Conservation (phyloP, 2,797 vertebrate species). For the Rhabdophis nuchalis region DNA sequence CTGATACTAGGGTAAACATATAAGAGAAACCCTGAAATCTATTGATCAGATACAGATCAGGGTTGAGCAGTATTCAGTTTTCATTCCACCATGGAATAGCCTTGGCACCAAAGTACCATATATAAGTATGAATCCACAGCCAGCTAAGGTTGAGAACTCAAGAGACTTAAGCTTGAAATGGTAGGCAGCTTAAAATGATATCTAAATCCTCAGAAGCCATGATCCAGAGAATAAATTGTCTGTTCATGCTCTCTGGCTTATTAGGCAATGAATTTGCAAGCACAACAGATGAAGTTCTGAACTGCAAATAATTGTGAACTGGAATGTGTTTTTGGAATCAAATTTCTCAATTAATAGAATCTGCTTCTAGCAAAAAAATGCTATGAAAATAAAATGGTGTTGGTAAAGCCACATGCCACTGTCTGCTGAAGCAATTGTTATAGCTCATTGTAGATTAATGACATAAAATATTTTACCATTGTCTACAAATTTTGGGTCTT, state of each 20-base stretch:
- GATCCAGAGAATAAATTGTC: background rate
- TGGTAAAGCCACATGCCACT: slow-evolving; percentile 3
- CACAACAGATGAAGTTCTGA: background rate
- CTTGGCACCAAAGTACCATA: background rate
- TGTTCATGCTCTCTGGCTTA: background rate
- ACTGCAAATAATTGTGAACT: background rate
- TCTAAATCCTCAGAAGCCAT: background rate
- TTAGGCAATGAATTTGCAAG: background rate
- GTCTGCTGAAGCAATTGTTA: background rate
- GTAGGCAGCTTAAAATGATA: background rate
- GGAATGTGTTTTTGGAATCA: background rate
- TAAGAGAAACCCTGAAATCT: background rate
- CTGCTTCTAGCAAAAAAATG: slow-evolving; percentile 14
- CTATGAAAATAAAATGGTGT: slow-evolving; percentile 1
- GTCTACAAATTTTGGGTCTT: background rate
- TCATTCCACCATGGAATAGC: background rate
- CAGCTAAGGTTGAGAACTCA: background rate
- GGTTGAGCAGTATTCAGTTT: background rate
- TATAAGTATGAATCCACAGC: background rate
- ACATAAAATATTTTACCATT: slow-evolving; percentile 23
- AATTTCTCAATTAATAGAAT: background rate
- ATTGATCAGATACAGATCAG: background rate
- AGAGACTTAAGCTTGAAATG: background rate
- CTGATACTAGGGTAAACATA: background rate
- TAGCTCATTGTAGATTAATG: background rate